phyloP scores from a whole-genome alignment of 2,888 invertebrate species.

The Opisthograptis luteolata region DNA sequence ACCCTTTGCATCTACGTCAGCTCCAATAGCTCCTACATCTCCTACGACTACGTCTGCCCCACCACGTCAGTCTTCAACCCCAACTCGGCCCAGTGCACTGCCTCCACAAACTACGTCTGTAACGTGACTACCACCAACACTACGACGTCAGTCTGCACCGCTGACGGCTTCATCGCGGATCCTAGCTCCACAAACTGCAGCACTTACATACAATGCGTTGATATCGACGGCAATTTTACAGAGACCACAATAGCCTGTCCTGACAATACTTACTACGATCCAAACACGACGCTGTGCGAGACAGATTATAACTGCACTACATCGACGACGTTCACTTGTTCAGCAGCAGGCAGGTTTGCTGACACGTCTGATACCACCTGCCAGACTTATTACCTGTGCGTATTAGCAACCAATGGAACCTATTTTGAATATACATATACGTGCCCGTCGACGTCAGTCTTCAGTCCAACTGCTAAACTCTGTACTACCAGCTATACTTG shows the following conservation, averaged over 20 bases:
- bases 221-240: conserved; percentile 52
- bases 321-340: conserved; percentile 55
- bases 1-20: conserved; percentile 61
- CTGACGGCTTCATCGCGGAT: conserved; percentile 62
- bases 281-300: conserved; percentile 66
- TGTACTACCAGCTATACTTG: conserved; percentile 73
- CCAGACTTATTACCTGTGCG: conserved; percentile 69
- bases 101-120: conserved; percentile 59
- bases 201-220: conserved; percentile 64
- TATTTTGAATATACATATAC: conserved; percentile 62
- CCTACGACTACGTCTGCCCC: conserved; percentile 72
- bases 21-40: conserved; percentile 46
- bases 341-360: conserved; percentile 66
- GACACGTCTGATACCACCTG: conserved; percentile 68
- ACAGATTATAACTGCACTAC: conserved; percentile 56
- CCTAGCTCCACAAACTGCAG: conserved; percentile 61
- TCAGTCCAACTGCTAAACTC: conserved; percentile 58
- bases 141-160: conserved; percentile 54
- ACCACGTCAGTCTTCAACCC: conserved; percentile 72
- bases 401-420: conserved; percentile 50
- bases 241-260: conserved; percentile 63
- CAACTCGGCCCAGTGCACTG: conserved; percentile 55
- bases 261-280: conserved; percentile 57
- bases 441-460: conserved; percentile 70
- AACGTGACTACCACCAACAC: conserved; percentile 44